Conservation (phyloP, 1,140 invertebrate genomes). For the Megathymus violae region DNA sequence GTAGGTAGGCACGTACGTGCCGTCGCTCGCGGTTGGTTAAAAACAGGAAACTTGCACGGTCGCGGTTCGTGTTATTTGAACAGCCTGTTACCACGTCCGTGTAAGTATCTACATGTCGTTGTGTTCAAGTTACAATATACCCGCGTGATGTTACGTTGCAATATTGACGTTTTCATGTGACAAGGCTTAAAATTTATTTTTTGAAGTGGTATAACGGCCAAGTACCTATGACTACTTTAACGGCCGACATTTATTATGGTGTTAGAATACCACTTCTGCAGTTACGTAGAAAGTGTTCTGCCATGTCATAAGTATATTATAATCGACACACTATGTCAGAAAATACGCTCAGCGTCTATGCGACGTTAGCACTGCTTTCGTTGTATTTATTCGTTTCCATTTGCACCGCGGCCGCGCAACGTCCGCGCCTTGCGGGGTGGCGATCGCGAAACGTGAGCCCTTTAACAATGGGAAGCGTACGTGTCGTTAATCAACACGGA, state of each 20-base stretch:
- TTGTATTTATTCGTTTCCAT: slow-evolving; percentile 26
- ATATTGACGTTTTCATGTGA: not conserved
- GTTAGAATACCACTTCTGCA: too few relatives aligned
- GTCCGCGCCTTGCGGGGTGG: slow-evolving; percentile 21
- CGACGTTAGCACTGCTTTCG: slow-evolving; percentile 12
- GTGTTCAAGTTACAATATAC: not conserved
- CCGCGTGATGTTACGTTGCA: not conserved
- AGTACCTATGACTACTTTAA: too few relatives aligned
- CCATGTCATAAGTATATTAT: too few relatives aligned
- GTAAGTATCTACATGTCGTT: not conserved
- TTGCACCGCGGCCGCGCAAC: slow-evolving; percentile 7
- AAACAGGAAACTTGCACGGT: slow-evolving; percentile 17
- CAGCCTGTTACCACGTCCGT: slow-evolving; percentile 5
- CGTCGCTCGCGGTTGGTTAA: not conserved
- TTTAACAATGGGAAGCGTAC: slow-evolving; percentile 29
- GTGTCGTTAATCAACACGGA: slow-evolving; percentile 45
- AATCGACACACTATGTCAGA: not conserved
- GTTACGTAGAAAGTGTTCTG: too few relatives aligned
- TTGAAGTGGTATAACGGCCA: too few relatives aligned
- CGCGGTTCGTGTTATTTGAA: slow-evolving; percentile 26
- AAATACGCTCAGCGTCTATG: not conserved
- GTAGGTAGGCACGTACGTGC: slow-evolving; percentile 5
- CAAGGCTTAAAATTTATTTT: too few relatives aligned
- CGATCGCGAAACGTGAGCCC: slow-evolving; percentile 41
- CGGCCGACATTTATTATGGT: too few relatives aligned